Evolutionary conservation across 2,113 vertebrate species (phyloP).

Genomic region (Thinocorus orbignyianus): DNA sequence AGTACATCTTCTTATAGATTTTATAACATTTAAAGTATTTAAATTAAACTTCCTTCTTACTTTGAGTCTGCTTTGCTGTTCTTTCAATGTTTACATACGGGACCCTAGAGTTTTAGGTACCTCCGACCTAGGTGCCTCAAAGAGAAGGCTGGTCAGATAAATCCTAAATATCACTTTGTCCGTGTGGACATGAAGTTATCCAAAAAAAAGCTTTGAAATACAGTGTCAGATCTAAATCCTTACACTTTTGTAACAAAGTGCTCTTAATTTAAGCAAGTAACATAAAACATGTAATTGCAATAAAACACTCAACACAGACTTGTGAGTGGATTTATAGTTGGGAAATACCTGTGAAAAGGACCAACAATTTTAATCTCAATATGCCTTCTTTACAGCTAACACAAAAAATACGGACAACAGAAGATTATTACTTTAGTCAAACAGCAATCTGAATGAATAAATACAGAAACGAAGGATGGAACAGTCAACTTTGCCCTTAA

Average conservation of each 20-base stretch:
- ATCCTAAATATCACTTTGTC: background rate
- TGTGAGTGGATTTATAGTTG: background rate
- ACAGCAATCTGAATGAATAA: background rate
- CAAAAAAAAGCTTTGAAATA: background rate
- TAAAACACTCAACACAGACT: background rate
- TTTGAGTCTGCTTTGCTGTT: background rate
- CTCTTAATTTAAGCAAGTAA: fast-evolving
- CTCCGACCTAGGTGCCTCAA: background rate
- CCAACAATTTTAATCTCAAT: background rate
- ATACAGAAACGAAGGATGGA: background rate
- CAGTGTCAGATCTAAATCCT: background rate
- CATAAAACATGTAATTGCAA: fast-evolving
- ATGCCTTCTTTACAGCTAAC: background rate
- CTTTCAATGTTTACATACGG: background rate
- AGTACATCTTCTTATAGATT: background rate
- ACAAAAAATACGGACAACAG: background rate
- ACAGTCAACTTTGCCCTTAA: background rate
- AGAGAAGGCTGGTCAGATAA: background rate
- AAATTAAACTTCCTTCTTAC: background rate
- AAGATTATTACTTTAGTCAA: background rate
- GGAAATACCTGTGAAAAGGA: background rate
- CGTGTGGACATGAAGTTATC: fast-evolving
- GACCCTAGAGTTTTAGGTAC: background rate
- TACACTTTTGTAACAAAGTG: background rate
- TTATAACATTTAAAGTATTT: background rate